Evolutionary conservation across 1,140 invertebrate species (phyloP), one percentile per base, ranked within the genome.

Genomic region (Hylaeus volcanicus): DNA sequence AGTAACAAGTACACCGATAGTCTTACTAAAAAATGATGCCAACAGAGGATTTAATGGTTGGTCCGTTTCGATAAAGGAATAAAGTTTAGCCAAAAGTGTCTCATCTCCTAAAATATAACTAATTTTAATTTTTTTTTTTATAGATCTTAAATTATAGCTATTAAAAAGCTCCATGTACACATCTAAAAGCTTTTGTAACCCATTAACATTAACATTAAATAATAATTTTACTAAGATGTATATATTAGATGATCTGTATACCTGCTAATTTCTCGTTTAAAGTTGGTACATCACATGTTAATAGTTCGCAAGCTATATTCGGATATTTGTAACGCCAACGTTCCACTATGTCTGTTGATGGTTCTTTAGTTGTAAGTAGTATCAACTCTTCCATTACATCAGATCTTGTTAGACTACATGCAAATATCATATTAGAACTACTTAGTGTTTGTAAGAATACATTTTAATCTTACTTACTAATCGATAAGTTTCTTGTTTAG

Each of bases 1-100:
- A 78, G 96, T 95, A 81, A 98, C 95, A 86, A 99, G 94, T 92
- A 97, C 96, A 88, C 97, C 96, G 92, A 99, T 95, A 72, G 97
- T 98, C 95, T 98, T 98, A 93, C 97, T 98, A 94, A 99, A 98
- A 95, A 98, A 99, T 84, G 98, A 98, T 55, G 98, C 98, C 88
- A 99, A 94, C 72, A 99, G 94, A 79, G 98, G 98, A 94, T 99
- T 99, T 64, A 99, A 94, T 55, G 97, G 96, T 90, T 97, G 95
- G 79, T 98, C 96, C 73, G 95, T 95, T 91, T 98, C 96, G 84
- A 99, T 94, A 94, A 99, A 99, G 86, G 96, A 95, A 94, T 98
- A 99, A 65, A 99, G 94, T 90, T 97, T 96, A 85, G 96, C 95
- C 88, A 99, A 94, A 81, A 98, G 94, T 76, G 94, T 93, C 87